Evolutionary conservation across 2,113 vertebrate genomes (phyloP), one percentile per base, ranked within the genome.

Genomic region (Salvelinus alpinus): DNA sequence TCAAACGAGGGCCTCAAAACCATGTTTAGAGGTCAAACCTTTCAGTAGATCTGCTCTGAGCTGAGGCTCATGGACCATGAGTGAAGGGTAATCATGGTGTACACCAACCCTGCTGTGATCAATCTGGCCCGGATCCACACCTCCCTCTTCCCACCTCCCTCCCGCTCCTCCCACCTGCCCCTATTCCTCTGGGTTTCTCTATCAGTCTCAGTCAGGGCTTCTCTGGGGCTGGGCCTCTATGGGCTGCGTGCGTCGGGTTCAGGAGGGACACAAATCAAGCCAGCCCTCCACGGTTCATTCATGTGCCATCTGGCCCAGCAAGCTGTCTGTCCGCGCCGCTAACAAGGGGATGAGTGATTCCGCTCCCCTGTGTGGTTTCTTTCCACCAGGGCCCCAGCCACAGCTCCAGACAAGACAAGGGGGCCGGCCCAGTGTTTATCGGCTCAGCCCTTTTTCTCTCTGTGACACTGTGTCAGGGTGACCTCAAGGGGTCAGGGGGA

Each of bases 281-380:
- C 59, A 62, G n/a, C 72, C 72, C 74, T 64, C 29, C 74, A 20
- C 76, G 78, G 80, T 82, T 79, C 81, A 88, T 89, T 90, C 88
- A 88, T 86, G 87, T 78, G 87, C 93, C 93, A 94, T 94, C 93
- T 94, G 93, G 87, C 88, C 76, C 79, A 80, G 80, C 87, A 89
- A 92, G 91, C 91, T 92, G 92, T 84, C 86, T 81, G 57, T 18
- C 14, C 65, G n/a, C 5, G 66, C 34, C 66, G 72, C 89, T 92
- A 94, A 94, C 91, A 80, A 92, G 93, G 79, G 77, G 81, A 80
- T 86, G 92, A 92, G 73, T 82, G 88, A 90, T 88, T 85, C 78
- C 80, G 80, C 80, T 71, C 78, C 73, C 78, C 73, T 74, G 74
- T 54, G 14, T 5, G 12, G 51, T 54, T 54, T 54, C 51, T 18